Evolutionary conservation across 1,140 invertebrate species (phyloP), one percentile per base, ranked within the genome.

Genomic region (Parasteatoda tepidariorum): DNA sequence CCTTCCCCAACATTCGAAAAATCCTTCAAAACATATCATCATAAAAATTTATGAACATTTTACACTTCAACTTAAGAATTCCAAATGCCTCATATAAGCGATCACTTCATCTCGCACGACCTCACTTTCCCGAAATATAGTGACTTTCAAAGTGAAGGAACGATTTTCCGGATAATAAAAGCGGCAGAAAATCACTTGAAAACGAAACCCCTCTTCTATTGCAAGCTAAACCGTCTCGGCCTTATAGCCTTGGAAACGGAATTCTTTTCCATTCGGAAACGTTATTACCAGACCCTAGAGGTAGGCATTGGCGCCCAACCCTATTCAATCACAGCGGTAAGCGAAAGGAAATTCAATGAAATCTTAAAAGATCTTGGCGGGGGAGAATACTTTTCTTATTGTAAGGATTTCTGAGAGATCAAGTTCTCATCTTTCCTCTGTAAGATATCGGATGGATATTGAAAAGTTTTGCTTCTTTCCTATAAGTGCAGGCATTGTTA

Each of bases 291-390:
- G 30, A 30, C 71, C 71, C 22, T 11, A 11, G 41, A 33, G 26
- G 28, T 18, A 64, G 30, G 15, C 15, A 6, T 11, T 64, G 26
- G 7, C 62, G 2, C 34, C 26, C 22, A 13, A 9, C 41, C 33
- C 61, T 55, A 78, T 78, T 78, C 74, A 78, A 78, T 78, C 74
- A 78, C 74, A 33, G 74, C 38, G 24, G 74, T 78, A 78, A 78
- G 62, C 55, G 61, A 38, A 38, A 66, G 61, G 74, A 78, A 78
- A 78, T 78, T 78, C 74, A 78, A 78, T 78, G 55, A 34, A 66
- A 26, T 7, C 26, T 48, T 4, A 48, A 59, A 59, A n/a, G n/a
- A n/a, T n/a, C n/a, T n/a, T n/a, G n/a, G n/a, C 57, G 57, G n/a
- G 55, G 24, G 15, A 15, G 30, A 61, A 24, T 74, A n/a, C n/a